These are phyloP conservation scores for Cerceris rybyensis DNA, from an alignment of 2,888 invertebrate genomes.

Conservation along the genomic window DNA sequence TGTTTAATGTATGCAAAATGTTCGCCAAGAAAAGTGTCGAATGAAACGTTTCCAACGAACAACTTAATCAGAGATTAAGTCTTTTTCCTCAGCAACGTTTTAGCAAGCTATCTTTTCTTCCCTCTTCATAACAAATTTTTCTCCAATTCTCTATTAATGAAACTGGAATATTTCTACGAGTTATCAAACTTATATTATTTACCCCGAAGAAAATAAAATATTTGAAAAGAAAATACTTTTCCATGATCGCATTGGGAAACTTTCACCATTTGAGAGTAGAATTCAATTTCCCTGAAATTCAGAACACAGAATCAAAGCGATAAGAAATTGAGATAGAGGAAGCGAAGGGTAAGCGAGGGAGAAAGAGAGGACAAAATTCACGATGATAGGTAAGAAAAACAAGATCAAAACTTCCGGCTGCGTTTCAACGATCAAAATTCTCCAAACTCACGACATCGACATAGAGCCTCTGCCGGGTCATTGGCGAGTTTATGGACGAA, in stretches of 20 bases:
- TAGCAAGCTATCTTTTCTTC: no score
- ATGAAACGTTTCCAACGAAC: no score
- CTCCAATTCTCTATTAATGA: no score
- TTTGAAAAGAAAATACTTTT: neutral
- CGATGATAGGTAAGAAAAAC: slow-evolving; percentile 29
- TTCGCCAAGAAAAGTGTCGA: no score
- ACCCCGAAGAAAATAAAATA: neutral
- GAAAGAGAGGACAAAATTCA: slow-evolving; percentile 1
- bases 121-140: no score
- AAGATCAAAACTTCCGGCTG: slow-evolving; percentile 53
- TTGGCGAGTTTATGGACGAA: slow-evolving; percentile 64
- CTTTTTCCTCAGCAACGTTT: no score
- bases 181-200: neutral
- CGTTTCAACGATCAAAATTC: slow-evolving; percentile 56
- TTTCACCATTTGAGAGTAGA: neutral
- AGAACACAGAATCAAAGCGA: neutral
- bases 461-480: slow-evolving; percentile 59
- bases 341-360: neutral
- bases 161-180: no score
- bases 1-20: no score
- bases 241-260: neutral
- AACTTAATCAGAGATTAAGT: no score
- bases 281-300: slow-evolving; percentile 20
- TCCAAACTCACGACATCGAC: slow-evolving; percentile 55
- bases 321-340: neutral